These are phyloP conservation scores for Catostomus latipinnis DNA, from an alignment of 2,797 vertebrate species.

Conservation along the genomic window DNA sequence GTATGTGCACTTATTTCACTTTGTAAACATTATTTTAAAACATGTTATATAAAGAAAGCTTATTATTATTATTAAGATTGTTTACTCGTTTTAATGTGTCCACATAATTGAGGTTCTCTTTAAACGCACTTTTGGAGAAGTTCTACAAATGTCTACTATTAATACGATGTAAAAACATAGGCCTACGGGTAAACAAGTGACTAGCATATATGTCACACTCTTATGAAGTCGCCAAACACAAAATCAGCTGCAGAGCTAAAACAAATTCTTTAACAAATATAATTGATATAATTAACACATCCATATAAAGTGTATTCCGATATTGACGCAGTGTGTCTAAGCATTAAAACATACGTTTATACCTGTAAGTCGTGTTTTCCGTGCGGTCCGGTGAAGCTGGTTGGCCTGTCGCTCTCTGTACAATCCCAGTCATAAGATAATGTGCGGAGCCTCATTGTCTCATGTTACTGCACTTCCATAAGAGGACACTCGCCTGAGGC, in stretches of 20 bases:
- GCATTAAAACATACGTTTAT: background rate
- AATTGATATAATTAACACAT: background rate
- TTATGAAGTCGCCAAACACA: background rate
- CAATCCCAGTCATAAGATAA: slow-evolving; percentile 49
- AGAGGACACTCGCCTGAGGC: slow-evolving; percentile 44
- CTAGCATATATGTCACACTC: background rate
- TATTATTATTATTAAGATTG: too few relatives aligned
- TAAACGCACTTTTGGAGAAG: background rate
- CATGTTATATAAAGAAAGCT: too few relatives aligned
- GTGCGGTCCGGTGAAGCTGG: slow-evolving; percentile 21
- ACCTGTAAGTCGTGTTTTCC: slow-evolving; percentile 44
- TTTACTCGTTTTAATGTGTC: too few relatives aligned
- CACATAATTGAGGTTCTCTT: too few relatives aligned
- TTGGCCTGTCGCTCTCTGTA: slow-evolving; percentile 28
- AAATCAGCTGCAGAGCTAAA: slow-evolving; percentile 14
- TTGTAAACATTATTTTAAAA: too few relatives aligned
- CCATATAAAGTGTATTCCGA: background rate
- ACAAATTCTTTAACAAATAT: background rate
- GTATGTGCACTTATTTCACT: too few relatives aligned
- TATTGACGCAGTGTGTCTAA: too few relatives aligned
- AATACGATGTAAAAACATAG: background rate
- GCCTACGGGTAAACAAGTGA: background rate
- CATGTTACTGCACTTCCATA: slow-evolving; percentile 58
- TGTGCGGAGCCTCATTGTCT: slow-evolving; percentile 46
- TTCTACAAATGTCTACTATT: too few relatives aligned